Evolutionary conservation across 2,797 vertebrate species (phyloP).

Genomic region (Chloroceryle inda): DNA sequence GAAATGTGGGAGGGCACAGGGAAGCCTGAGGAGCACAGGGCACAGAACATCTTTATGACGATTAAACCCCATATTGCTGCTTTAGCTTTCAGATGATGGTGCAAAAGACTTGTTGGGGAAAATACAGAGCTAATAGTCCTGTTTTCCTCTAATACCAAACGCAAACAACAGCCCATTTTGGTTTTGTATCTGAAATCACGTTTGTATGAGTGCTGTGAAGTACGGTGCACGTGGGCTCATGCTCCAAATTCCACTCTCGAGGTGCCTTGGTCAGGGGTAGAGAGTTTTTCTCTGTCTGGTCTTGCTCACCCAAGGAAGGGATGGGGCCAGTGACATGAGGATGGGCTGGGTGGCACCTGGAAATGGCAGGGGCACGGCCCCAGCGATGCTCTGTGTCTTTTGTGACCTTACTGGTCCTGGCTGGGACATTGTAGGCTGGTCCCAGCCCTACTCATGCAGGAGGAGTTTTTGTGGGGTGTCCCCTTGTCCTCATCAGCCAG

Average conservation of each 20-base stretch:
- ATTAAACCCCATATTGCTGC: not conserved
- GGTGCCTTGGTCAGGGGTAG: not conserved
- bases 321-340: not conserved
- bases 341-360: not conserved
- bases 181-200: not conserved
- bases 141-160: not conserved
- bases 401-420: not conserved
- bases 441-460: not conserved
- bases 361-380: not conserved
- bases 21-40: not conserved
- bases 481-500: not conserved
- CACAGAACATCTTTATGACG: not conserved
- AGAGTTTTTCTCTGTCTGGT: not conserved
- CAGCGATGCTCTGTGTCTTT: not conserved
- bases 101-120: not conserved
- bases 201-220: fast-evolving
- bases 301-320: not conserved
- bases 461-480: not conserved
- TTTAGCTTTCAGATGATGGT: not conserved
- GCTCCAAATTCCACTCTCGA: not conserved
- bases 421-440: not conserved
- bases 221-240: not conserved
- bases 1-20: not conserved
- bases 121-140: not conserved
- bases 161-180: not conserved